Evolutionary conservation across 2,797 vertebrate genomes (phyloP), one percentile per base, ranked within the genome.

Genomic region (Epinephelus malabaricus): DNA sequence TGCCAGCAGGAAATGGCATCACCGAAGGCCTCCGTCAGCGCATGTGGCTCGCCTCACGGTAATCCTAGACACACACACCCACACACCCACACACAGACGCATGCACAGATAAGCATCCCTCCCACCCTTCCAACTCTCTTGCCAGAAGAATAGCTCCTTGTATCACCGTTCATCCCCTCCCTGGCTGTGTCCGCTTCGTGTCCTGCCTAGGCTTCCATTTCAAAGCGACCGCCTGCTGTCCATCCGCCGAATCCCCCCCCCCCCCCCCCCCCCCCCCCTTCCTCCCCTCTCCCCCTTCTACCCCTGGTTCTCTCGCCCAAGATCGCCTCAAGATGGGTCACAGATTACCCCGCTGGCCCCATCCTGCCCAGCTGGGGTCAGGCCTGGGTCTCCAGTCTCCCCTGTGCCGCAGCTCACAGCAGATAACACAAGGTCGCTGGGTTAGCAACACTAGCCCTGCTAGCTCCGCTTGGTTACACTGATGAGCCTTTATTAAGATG

Each of bases 11-110:
- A 88, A 94, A 79, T 88, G 94, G 95, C 89, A 91, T 98, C 86
- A 87, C 92, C 67, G 64, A 82, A 63, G 94, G 94, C 81, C 84
- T 97, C 88, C 71, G 79, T 93, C 95, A 92, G 90, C 96, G 95
- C 89, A 84, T 98, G 87, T 99, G 98, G 98, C 93, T 99, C 73
- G 96, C 97, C 83, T 95, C 95, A 88, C 96, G 97, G 98, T 99
- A 96, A 92, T 76, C 74, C 76, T 78, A 89, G 61, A 81, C 83
- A 66, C 75, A 69, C 47, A 43, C 55, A 62, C 62, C 70, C 74
- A 68, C 78, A 60, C 69, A 61, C 27, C 53, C 23, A 72, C 77
- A 59, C 82, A 61, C 60, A 23, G 51, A 34, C n/a, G 4, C 70
- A 79, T 6, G 17, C 70, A 75, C 47, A 87, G 91, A 94, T 92